phyloP scores from a whole-genome alignment of 2,797 vertebrate species.

The Pelobates cultripes region DNA sequence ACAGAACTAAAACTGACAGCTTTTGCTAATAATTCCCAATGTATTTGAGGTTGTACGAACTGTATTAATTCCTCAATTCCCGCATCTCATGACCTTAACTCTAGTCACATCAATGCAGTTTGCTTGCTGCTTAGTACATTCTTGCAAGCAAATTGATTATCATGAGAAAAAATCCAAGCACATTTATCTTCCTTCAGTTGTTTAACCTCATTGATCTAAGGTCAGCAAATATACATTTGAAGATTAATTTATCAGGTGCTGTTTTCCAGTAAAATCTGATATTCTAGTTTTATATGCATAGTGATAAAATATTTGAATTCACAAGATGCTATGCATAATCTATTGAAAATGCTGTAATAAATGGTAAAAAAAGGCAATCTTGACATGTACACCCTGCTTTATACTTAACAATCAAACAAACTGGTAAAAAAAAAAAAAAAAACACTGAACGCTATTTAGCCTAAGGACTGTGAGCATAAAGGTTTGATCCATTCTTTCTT shows the following conservation, averaged over 20 bases:
- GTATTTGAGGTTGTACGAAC: too few species aligned
- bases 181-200: not conserved
- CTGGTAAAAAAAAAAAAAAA: not conserved
- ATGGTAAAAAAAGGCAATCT: not conserved
- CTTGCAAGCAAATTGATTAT: too few species aligned
- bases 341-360: not conserved
- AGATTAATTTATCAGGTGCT: not conserved
- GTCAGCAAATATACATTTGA: not conserved
- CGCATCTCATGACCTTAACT: too few species aligned
- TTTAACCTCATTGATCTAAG: not conserved
- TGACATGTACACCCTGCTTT: not conserved
- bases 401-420: conserved; percentile 1
- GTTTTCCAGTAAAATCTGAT: not conserved
- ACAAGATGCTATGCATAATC: not conserved
- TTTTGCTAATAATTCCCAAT: too few species aligned
- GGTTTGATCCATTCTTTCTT: not conserved
- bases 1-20: too few species aligned
- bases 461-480: not conserved
- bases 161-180: too few species aligned
- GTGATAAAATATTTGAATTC: not conserved
- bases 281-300: not conserved
- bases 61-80: too few species aligned
- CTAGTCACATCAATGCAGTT: too few species aligned
- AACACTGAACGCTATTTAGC: not conserved
- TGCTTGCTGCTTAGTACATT: too few species aligned